Evolutionary conservation across 2,888 invertebrate species (phyloP), one percentile per base, ranked within the genome.

Genomic region (Leptinotarsa rubiginosa): DNA sequence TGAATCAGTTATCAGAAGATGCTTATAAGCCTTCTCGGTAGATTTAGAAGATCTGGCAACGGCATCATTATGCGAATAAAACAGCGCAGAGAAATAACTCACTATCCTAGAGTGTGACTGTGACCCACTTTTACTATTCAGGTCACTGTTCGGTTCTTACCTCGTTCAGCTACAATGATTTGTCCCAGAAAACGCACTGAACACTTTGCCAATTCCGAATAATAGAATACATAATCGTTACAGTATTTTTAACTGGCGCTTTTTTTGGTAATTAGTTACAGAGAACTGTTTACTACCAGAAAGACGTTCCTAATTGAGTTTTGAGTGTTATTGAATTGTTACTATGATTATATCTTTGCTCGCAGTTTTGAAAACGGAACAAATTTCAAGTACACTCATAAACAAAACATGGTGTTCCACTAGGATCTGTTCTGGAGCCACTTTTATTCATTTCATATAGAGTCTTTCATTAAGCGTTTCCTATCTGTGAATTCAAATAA

Each of bases 41-140:
- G 31, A 41, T 41, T 41, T 1, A 41, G 62, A 31, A 62, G 62
- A 62, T 62, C 25, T 50, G 73, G 69, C 69, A 69, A 69, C 69
- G 41, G 41, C 47, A 56, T 7, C 10, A 56, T 47, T 10, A 56
- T 13, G 54, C 56, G 47, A 69, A 69, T 56, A 56, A 69, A 78
- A 75, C 69, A 65, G 74, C 73, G 69, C 69, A 67, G 74, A 77
- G 74, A 78, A 80, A 76, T 82, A 81, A 81, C 81, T 84, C 81
- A 83, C 83, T 81, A 81, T 81, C 79, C 79, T 80, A 79, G 81
- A 83, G 83, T 85, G 85, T 86, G 86, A 86, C 86, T 87, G 84
- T 86, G 87, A 86, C 87, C 87, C 81, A 86, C 83, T 86, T 86
- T 80, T 83, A 78, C 82, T 84, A 87, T 85, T 85, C 86, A 86